Conservation (phyloP, 2,888 invertebrate genomes). For the Latrodectus hesperus region DNA sequence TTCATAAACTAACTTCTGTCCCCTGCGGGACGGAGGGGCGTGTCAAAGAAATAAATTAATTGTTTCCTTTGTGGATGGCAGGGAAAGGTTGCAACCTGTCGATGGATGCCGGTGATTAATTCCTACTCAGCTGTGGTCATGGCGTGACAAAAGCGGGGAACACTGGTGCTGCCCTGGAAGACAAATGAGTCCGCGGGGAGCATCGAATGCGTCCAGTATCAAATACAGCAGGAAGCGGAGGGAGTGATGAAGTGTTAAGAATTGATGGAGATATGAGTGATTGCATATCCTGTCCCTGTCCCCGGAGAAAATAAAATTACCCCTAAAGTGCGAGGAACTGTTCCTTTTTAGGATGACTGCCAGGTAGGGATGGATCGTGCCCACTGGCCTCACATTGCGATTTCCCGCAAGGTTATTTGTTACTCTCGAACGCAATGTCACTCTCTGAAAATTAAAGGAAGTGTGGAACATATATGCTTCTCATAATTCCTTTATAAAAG, state of each 20-base stretch:
- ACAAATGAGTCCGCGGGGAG: slow-evolving; percentile 7
- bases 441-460: too few species aligned
- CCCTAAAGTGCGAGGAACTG: background rate
- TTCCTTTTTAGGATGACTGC: background rate
- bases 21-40: background rate
- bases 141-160: background rate
- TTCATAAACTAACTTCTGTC: too few species aligned
- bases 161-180: slow-evolving; percentile 5
- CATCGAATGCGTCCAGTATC: slow-evolving; percentile 6
- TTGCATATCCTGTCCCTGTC: background rate
- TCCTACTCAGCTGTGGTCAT: background rate
- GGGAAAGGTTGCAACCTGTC: background rate
- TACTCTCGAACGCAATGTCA: background rate
- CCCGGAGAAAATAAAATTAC: background rate
- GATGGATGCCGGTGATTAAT: slow-evolving; percentile 24
- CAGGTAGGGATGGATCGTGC: too few species aligned
- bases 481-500: too few species aligned
- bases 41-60: background rate
- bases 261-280: background rate
- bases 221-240: slow-evolving; percentile 12
- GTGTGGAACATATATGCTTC: too few species aligned
- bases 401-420: background rate
- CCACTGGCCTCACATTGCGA: background rate
- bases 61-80: background rate
- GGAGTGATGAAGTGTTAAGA: slow-evolving; percentile 7